Conservation (phyloP, 35 echinoderm and acorn worm genomes). For the Eucidaris tribuloides region DNA sequence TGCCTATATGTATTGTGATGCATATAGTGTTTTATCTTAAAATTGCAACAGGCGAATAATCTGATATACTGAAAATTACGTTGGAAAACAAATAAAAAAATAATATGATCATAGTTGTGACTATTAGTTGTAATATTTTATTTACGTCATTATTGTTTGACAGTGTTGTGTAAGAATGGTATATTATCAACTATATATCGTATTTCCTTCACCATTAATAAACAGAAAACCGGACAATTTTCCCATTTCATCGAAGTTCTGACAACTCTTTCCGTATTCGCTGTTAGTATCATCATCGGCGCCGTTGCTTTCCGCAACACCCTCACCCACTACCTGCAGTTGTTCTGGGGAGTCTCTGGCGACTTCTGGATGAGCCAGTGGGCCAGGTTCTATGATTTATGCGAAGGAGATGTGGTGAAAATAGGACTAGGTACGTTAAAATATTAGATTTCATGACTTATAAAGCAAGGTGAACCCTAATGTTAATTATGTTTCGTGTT, state of each 20-base stretch:
- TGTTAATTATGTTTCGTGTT: neutral
- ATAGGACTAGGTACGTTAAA: neutral
- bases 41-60: too few relatives aligned
- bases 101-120: too few relatives aligned
- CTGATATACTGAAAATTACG: too few relatives aligned
- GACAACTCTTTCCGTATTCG: slow-evolving; percentile 63
- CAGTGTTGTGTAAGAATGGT: too few relatives aligned
- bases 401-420: neutral
- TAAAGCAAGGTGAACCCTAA: neutral
- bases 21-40: too few relatives aligned
- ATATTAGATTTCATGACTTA: neutral
- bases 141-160: too few relatives aligned
- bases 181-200: too few relatives aligned
- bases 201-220: too few relatives aligned
- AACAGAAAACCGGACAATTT: neutral
- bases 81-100: too few relatives aligned
- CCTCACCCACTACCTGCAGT: slow-evolving; percentile 85
- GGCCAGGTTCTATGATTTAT: slow-evolving; percentile 5
- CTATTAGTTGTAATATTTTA: too few relatives aligned
- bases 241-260: slow-evolving; percentile 39
- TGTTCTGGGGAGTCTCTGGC: slow-evolving; percentile 89
- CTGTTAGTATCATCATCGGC: slow-evolving; percentile 61
- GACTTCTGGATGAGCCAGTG: slow-evolving; percentile 81
- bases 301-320: slow-evolving; percentile 81
- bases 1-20: too few relatives aligned